These are phyloP conservation scores for Calvadosia cruxmelitensis DNA, from an alignment of 30 jellyfish, hydroid and myxozoan species.

Conservation along the genomic window DNA sequence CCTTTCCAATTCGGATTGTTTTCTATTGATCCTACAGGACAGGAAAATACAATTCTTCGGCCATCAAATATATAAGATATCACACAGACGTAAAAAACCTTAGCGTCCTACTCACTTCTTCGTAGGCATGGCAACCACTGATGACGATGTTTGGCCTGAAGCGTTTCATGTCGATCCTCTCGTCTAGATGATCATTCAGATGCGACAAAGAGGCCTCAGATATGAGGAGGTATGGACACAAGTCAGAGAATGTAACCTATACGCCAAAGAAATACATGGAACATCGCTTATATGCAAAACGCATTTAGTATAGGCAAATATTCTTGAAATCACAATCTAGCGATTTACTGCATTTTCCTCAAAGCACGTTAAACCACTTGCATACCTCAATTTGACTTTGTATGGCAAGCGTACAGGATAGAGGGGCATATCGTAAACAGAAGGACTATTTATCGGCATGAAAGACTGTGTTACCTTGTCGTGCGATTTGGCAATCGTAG, in stretches of 20 bases:
- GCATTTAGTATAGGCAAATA: too few species aligned
- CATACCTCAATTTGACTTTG: too few species aligned
- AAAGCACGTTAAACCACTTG: too few species aligned
- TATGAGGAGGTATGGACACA: conserved; percentile 29
- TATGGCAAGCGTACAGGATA: too few species aligned
- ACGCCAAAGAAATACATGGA: too few species aligned
- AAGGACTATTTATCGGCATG: too few species aligned
- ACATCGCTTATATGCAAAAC: too few species aligned
- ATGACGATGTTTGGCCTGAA: conserved; percentile 40
- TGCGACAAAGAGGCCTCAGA: conserved; percentile 31
- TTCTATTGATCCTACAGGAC: conserved; percentile 18
- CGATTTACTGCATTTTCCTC: too few species aligned
- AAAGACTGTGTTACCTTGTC: too few species aligned
- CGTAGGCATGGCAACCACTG: conserved; percentile 29
- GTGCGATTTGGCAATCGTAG: too few species aligned
- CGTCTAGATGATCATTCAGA: conserved; percentile 10
- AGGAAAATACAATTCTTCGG: neutral
- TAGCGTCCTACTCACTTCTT: conserved; percentile 1
- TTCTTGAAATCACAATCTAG: too few species aligned
- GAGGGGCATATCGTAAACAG: too few species aligned
- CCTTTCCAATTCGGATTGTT: conserved; percentile 9
- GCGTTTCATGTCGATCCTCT: conserved; percentile 16
- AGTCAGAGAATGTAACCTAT: conserved; percentile 27
- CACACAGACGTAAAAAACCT: neutral
- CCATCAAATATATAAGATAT: neutral